Evolutionary conservation across 1,140 invertebrate species (phyloP).

Genomic region (Drosophila punjabiensis): DNA sequence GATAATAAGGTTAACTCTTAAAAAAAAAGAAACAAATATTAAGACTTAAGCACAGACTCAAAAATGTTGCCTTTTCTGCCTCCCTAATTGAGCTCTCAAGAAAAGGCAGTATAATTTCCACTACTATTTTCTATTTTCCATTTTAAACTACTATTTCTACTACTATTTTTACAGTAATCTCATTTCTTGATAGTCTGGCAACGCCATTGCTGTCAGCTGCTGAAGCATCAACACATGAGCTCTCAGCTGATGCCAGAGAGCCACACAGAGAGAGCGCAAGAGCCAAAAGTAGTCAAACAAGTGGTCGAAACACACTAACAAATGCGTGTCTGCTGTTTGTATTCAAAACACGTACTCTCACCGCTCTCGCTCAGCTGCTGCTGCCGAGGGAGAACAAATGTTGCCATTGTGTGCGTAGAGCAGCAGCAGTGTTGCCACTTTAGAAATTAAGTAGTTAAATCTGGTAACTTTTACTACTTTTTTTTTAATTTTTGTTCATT

Average conservation of each 20-base stretch:
- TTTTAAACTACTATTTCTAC: conserved; percentile 55
- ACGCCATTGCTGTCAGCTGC: conserved; percentile 64
- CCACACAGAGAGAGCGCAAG: conserved; percentile 8
- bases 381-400: neutral
- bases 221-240: conserved; percentile 48
- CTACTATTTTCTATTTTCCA: too few relatives aligned
- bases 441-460: neutral
- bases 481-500: too few relatives aligned
- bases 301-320: conserved; percentile 56
- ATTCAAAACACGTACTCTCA: conserved; percentile 64
- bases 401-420: neutral
- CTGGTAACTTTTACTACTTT: neutral
- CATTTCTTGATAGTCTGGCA: conserved; percentile 44
- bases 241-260: conserved; percentile 60
- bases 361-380: conserved; percentile 21
- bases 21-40: neutral
- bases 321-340: conserved; percentile 51
- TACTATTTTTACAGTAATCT: neutral
- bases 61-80: neutral
- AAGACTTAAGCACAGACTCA: neutral
- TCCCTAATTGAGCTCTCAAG: neutral
- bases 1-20: neutral
- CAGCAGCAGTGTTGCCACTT: neutral
- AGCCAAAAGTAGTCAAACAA: conserved; percentile 68
- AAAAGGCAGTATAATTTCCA: conserved; percentile 40